Evolutionary conservation across 2,797 vertebrate species (phyloP), one percentile per base, ranked within the genome.

Genomic region (Staurois parvus): DNA sequence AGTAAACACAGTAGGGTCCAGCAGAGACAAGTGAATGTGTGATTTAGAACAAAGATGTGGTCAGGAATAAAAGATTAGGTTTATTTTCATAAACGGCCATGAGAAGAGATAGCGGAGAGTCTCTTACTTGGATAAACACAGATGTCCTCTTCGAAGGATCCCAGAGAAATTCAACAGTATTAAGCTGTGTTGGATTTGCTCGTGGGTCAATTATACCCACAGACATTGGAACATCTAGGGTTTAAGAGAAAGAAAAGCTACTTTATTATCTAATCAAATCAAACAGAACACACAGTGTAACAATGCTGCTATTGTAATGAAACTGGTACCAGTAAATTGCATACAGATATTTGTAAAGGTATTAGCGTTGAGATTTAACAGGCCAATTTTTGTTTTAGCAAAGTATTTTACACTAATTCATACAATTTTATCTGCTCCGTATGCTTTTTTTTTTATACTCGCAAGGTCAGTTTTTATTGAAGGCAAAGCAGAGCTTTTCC

Each of bases 101-200:
- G 21, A 59, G 7, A 12, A 24, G 4, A 59, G 52, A 24, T 59
- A 24, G 52, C 19, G 0, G 52, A 21, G 29, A 52, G 24, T 13
- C 7, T 13, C 81, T 75, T 94, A 96, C 95, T 94, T 96, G 95
- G 91, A 96, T 96, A 92, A 96, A 96, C 90, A 95, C 95, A 90
- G 95, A 96, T 82, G 95, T 94, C 87, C 94, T 94, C 89, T 96
- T 96, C 89, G 94, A 91, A 93, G 95, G 94, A 90, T 96, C 95
- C 95, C 95, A 96, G 85, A 96, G 92, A 92, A 96, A 96, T 91
- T 96, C 95, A 88, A 96, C 94, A 15, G 95, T 94, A 85, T 96
- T 96, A 88, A 96, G 92, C 88, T 96, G 95, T 88, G 94, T 92
- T 90, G 94, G 92, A 90, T 96, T 95, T 90, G 95, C 94, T 88